phyloP scores from a whole-genome alignment of 2,888 invertebrate genomes.

The Orthonychiurus folsomi region DNA sequence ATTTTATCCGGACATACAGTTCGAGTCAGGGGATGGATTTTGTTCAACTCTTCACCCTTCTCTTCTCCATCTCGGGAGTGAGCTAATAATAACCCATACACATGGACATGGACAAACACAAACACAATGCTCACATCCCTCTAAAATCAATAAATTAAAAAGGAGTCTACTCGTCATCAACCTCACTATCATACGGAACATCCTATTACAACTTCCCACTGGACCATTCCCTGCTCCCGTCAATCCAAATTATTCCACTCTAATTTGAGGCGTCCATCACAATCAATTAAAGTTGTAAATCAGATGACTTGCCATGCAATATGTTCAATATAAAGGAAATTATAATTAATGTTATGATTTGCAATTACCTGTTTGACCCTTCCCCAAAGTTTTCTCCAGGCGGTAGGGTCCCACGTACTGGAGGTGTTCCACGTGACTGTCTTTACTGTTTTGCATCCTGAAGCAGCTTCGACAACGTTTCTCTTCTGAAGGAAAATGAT shows the following conservation, averaged over 20 bases:
- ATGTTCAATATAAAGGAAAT: background rate
- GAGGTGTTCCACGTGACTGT: slow-evolving; percentile 54
- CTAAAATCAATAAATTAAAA: slow-evolving; percentile 7
- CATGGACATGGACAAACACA: background rate
- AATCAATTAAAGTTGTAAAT: no score
- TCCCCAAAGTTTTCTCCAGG: slow-evolving; percentile 97
- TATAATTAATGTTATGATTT: background rate
- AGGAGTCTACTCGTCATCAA: background rate
- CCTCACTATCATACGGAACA: no score
- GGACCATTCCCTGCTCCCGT: no score
- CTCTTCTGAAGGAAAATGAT: no score
- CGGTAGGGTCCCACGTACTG: slow-evolving; percentile 98
- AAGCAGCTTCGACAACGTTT: no score
- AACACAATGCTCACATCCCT: background rate
- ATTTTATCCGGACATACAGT: no score
- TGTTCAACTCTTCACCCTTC: slow-evolving; percentile 2
- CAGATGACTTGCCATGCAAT: no score
- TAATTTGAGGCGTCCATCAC: no score
- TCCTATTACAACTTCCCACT: no score
- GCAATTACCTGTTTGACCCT: slow-evolving; percentile 92
- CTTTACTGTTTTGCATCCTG: slow-evolving; percentile 40
- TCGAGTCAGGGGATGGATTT: no score
- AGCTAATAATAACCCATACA: background rate
- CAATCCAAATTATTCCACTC: no score
- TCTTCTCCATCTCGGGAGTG: background rate